A percentile compares a stretch with the other conserved stretches of the same genome.
phyloP scores from a whole-genome alignment of 2,888 invertebrate genomes.

The Nymphalis c-album region DNA sequence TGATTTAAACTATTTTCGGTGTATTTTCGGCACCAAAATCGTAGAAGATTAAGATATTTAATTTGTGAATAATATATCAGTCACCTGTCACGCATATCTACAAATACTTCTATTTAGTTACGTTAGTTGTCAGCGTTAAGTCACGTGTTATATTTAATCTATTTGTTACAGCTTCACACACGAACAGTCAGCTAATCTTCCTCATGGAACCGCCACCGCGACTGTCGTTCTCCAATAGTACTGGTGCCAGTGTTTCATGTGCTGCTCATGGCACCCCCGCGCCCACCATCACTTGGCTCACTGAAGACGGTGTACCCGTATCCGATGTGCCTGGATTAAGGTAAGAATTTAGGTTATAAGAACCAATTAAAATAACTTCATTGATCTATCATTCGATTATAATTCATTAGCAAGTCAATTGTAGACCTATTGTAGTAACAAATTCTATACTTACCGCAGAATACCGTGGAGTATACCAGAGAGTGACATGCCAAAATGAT shows the following conservation, averaged over 20 bases:
- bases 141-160: neutral
- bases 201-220: constrained; percentile 89
- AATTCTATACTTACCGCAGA: too few relatives aligned
- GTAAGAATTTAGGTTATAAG: constrained; percentile 59
- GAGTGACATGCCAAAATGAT: too few relatives aligned
- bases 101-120: too few relatives aligned
- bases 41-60: too few relatives aligned
- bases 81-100: too few relatives aligned
- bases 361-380: too few relatives aligned
- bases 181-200: constrained; percentile 76
- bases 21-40: too few relatives aligned
- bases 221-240: constrained; percentile 88
- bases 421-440: too few relatives aligned
- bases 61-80: too few relatives aligned
- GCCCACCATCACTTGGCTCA: constrained; percentile 88
- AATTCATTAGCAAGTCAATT: too few relatives aligned
- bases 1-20: neutral
- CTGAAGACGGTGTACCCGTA: constrained; percentile 86
- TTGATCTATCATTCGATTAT: neutral
- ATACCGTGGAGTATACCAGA: too few relatives aligned
- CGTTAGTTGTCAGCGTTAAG: too few relatives aligned
- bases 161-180: constrained; percentile 49
- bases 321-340: constrained; percentile 87
- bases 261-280: constrained; percentile 88
- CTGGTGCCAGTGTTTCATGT: constrained; percentile 88